These are phyloP conservation scores for Oceanodroma tethys DNA, from an alignment of 2,113 vertebrate genomes.

Conservation along the genomic window DNA sequence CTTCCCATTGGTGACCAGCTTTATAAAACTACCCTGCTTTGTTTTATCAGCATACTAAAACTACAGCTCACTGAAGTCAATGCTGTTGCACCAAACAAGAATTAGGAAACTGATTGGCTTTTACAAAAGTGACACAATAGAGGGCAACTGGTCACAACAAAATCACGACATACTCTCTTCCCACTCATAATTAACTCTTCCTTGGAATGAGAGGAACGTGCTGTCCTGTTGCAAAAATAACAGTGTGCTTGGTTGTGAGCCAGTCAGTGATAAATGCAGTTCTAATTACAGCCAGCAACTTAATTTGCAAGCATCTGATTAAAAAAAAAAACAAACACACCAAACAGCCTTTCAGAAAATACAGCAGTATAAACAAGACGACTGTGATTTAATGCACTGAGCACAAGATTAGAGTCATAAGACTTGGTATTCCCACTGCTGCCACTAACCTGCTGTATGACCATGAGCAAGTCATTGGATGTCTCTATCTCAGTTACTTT, in stretches of 20 bases:
- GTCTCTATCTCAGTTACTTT: background rate
- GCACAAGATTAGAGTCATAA: background rate
- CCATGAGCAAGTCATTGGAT: background rate
- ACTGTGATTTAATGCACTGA: background rate
- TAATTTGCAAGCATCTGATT: slow-evolving; percentile 26
- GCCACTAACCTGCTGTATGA: background rate
- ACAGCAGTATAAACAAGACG: background rate
- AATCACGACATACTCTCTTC: background rate
- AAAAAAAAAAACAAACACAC: background rate
- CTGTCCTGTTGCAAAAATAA: slow-evolving; percentile 36
- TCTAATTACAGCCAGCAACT: slow-evolving; percentile 31
- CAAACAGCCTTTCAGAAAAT: background rate
- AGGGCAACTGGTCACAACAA: background rate
- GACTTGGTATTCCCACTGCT: background rate
- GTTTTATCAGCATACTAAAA: background rate
- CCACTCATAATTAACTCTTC: background rate
- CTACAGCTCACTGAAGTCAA: background rate
- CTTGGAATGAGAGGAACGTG: background rate
- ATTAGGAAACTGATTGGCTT: background rate
- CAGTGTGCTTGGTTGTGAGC: slow-evolving; percentile 22
- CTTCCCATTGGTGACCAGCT: background rate
- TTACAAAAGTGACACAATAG: background rate
- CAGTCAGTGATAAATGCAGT: slow-evolving; percentile 19
- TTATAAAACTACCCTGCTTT: background rate
- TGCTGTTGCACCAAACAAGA: background rate